Evolutionary conservation across 2,888 invertebrate genomes (phyloP).

Genomic region (Thereva nobilitata): DNA sequence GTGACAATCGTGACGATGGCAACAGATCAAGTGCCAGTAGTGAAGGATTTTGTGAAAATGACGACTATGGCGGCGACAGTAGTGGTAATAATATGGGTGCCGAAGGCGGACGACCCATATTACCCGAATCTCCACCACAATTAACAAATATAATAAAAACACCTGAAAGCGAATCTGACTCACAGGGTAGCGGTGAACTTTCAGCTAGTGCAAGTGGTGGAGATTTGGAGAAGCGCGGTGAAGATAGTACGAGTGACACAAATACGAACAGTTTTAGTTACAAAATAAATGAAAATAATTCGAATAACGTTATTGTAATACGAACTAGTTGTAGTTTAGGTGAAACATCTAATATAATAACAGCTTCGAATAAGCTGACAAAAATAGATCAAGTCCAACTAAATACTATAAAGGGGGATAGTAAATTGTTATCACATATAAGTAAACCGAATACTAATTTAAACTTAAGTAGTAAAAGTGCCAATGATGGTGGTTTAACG

Average conservation of each 20-base stretch:
- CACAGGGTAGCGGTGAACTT: conserved; percentile 52
- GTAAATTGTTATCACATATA: conserved; percentile 25
- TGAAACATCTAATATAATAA: conserved; percentile 24
- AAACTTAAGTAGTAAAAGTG: conserved; percentile 32
- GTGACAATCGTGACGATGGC: conserved; percentile 63
- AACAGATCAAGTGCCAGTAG: conserved; percentile 93
- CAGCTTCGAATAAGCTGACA: conserved; percentile 8
- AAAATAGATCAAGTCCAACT: conserved; percentile 23
- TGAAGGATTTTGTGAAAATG: conserved; percentile 96
- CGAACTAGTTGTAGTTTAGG: conserved; percentile 40
- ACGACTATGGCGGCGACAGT: conserved; percentile 75
- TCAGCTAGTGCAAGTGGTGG: conserved; percentile 32
- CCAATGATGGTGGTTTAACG: conserved; percentile 38
- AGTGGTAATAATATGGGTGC: conserved; percentile 62
- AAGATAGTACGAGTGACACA: conserved; percentile 34
- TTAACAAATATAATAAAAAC: conserved; percentile 15
- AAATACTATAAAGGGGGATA: conserved; percentile 20
- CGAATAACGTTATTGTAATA: conserved; percentile 37
- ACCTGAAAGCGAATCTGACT: conserved; percentile 50
- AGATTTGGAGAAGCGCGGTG: conserved; percentile 12
- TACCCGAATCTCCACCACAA: conserved; percentile 37
- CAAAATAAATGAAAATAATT: conserved; percentile 38
- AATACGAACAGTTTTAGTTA: conserved; percentile 40
- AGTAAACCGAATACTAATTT: conserved; percentile 23
- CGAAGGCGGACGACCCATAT: conserved; percentile 50